Conservation (phyloP, 2,797 vertebrate genomes). For the Pangasius djambal region DNA sequence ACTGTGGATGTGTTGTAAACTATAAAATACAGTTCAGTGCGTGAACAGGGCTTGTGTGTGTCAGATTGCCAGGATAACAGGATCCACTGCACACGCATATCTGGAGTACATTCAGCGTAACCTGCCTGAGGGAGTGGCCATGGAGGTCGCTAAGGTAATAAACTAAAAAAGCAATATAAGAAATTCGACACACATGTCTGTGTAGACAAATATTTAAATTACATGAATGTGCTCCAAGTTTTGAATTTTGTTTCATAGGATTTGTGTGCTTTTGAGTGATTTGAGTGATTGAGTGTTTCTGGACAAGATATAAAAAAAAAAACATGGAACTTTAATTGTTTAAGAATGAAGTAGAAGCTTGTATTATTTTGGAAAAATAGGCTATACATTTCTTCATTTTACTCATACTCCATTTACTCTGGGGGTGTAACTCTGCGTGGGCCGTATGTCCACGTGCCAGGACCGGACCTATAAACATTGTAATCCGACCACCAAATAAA, state of each 20-base stretch:
- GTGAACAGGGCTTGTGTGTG: not conserved
- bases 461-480: too few relatives aligned
- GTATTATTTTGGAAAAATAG: not conserved
- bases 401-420: not conserved
- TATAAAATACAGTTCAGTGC: not conserved
- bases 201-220: not conserved
- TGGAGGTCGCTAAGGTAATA: conserved; percentile 86
- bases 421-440: too few relatives aligned
- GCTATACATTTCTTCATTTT: not conserved
- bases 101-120: conserved; percentile 97
- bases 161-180: not conserved
- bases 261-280: not conserved
- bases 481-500: too few relatives aligned
- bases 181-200: not conserved
- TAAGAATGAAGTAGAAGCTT: not conserved
- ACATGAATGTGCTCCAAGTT: not conserved
- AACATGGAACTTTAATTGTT: not conserved
- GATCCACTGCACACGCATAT: conserved; percentile 87
- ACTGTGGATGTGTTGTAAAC: not conserved
- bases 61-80: conserved; percentile 74
- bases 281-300: too few relatives aligned
- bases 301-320: not conserved
- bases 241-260: not conserved
- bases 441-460: too few relatives aligned
- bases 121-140: conserved; percentile 93